Percentiles rank a stretch among this genome's conserved stretches.
Evolutionary conservation across 2,797 vertebrate genomes (phyloP).

Genomic region (Catharus ustulatus): DNA sequence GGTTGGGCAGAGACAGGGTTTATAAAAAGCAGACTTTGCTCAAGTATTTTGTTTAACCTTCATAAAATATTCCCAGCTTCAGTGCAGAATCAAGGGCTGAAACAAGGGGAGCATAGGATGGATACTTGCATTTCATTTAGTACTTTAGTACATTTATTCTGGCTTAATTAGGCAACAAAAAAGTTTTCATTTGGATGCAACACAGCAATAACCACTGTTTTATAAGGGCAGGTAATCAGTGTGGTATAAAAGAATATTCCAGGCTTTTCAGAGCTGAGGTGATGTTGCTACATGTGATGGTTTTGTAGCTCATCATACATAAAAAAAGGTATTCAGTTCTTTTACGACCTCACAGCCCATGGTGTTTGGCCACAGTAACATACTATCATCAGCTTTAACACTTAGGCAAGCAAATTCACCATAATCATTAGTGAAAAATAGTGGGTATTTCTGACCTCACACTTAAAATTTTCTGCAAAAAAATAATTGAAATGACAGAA

Average conservation of each 20-base stretch:
- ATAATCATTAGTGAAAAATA: not conserved
- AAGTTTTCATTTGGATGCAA: not conserved
- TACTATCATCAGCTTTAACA: not conserved
- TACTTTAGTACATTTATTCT: not conserved
- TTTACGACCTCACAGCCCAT: not conserved
- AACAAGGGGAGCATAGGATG: not conserved
- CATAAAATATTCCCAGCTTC: constrained; percentile 27
- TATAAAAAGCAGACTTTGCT: constrained; percentile 54
- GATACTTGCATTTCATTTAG: not conserved
- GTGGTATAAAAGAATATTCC: not conserved
- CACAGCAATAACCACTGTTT: not conserved
- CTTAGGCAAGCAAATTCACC: not conserved
- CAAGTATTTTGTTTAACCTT: constrained; percentile 57
- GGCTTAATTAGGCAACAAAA: not conserved
- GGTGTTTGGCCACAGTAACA: not conserved
- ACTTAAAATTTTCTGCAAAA: not conserved
- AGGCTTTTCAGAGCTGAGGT: not conserved
- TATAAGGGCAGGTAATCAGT: not conserved
- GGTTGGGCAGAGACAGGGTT: constrained; percentile 32
- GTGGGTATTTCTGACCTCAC: not conserved
- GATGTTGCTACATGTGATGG: not conserved
- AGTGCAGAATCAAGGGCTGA: not conserved
- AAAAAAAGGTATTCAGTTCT: not conserved
- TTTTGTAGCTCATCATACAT: not conserved
- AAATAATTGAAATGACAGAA: not conserved